These are phyloP conservation scores for Tipula lateralis DNA, from an alignment of 2,888 invertebrate species.

Conservation along the genomic window DNA sequence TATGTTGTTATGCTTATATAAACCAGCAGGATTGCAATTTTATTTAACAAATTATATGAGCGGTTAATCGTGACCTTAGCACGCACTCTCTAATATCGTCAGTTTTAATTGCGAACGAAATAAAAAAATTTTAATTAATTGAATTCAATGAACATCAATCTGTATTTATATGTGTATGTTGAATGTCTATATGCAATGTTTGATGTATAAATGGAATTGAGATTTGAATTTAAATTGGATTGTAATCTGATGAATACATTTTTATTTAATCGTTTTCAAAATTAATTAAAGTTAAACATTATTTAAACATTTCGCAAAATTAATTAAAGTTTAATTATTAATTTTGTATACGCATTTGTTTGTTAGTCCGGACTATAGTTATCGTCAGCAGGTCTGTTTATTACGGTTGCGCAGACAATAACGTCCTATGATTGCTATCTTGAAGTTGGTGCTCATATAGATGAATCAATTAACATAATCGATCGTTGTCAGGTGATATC, in stretches of 20 bases:
- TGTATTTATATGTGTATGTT: background rate
- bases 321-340: background rate
- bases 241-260: background rate
- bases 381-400: no score
- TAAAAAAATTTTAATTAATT: background rate
- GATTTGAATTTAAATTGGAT: background rate
- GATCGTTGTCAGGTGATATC: no score
- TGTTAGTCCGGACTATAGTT: no score
- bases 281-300: no score
- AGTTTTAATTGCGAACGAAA: background rate
- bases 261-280: no score
- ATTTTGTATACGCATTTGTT: no score
- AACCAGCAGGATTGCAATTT: background rate
- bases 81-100: background rate
- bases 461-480: no score
- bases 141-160: background rate
- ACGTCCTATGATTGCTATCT: no score
- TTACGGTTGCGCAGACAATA: no score
- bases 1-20: background rate
- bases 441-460: no score
- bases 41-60: background rate
- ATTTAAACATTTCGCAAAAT: background rate
- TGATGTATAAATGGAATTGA: background rate
- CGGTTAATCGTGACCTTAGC: constrained; percentile 11
- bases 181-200: background rate